Evolutionary conservation across 2,888 invertebrate species (phyloP), one percentile per base, ranked within the genome.

Genomic region (Drosophila merina): DNA sequence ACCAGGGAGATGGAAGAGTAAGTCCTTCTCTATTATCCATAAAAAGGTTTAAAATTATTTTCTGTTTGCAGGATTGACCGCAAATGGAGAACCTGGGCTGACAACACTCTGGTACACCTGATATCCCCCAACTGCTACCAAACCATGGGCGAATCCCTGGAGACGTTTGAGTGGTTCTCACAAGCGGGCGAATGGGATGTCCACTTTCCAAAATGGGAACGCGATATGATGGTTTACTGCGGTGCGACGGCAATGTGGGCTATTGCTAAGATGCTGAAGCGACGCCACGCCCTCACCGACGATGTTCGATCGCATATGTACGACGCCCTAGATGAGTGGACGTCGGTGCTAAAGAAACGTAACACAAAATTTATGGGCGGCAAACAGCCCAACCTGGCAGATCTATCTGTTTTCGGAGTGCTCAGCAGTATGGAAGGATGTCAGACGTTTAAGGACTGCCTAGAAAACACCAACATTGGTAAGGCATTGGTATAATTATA

Each of bases 111-210:
- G 1, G 98, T 99, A 0, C 99, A 99, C 90, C 95, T 95, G 0
- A 93, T 99, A 36, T 99, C 99, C 0, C 99, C 99, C 0, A 99
- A 99, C 92, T 98, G 99, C 31, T 99, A 99, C 90, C 94, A 98
- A 63, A 97, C 97, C 0, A 92, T 94, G 0, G 92, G 93, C 0
- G 99, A 99, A 92, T 94, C 99, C 0, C 91, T 97, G 25, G 95
- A 97, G 90, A 96, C 99, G 0, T 99, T 99, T 91, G 94, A 95
- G 76, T 98, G 98, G 96, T 99, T 99, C 92, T 97, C 98, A 4
- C 93, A 96, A 79, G 96, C 95, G 8, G 99, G 99, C 0, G 95
- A 96, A 70, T 99, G 99, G 99, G 95, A 96, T 60, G 93, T 96
- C 60, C 94, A 96, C 79, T 99, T 99, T 90, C 95, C 97, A 0